Evolutionary conservation across 2,113 vertebrate species (phyloP), one percentile per base, ranked within the genome.

Genomic region (Oryzias celebensis): DNA sequence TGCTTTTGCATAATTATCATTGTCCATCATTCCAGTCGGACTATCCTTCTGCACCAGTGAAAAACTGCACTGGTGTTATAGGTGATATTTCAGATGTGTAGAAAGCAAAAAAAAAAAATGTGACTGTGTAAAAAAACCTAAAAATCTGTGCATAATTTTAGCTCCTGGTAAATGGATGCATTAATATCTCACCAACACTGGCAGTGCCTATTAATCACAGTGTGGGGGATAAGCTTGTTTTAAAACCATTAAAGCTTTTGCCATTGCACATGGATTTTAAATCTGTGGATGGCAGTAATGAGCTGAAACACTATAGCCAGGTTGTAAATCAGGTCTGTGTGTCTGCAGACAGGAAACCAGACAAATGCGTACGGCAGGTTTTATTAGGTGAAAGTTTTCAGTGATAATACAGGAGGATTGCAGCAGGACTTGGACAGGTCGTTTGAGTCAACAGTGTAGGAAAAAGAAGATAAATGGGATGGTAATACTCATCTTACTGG

Each of bases 171-270:
- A 86, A 78, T 72, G 72, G 77, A 68, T 73, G 67, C 62, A 62
- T 77, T 85, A 79, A 86, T 85, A 68, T 87, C 84, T 71, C 74
- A 12, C 71, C 71, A 52, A 77, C 75, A 82, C 71, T 80, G 84
- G 84, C 82, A 78, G 71, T 45, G 36, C 14, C 82, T 64, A 89
- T 87, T 87, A 89, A 89, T 89, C 87, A 89, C 77, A 53, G 58
- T 77, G 75, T 59, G 73, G 49, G 80, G 66, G 71, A 85, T 74
- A 73, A 78, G 44, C 75, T 77, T 77, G 81, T 81, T 83, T 85
- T 63, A 72, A 62, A 81, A 78, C 80, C 50, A 79, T 72, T 81
- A 75, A 43, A 71, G 67, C 71, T 70, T 66, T 81, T 62, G 62
- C 75, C 64, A 71, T 80, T 73, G 60, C 61, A 46, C 60, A 58